phyloP scores from a whole-genome alignment of 2,113 vertebrate genomes.

The Willisornis vidua region DNA sequence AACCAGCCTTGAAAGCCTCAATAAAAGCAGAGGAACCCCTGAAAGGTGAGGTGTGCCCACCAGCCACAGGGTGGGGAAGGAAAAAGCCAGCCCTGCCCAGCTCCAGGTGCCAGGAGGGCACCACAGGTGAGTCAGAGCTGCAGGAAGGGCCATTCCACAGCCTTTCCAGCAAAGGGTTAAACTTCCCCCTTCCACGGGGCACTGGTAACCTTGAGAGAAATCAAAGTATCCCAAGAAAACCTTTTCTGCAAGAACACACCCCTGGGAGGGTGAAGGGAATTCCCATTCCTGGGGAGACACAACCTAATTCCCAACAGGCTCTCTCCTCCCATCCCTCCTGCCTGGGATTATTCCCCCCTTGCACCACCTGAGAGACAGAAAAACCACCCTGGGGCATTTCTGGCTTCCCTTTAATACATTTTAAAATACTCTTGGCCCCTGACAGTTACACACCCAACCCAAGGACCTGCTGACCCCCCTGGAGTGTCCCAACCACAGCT shows the following conservation, averaged over 20 bases:
- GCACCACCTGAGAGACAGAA: background rate
- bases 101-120: background rate
- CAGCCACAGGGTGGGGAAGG: rapidly evolving
- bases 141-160: background rate
- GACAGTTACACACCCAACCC: background rate
- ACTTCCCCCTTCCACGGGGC: background rate
- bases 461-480: background rate
- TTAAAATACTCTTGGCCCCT: background rate
- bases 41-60: background rate
- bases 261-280: background rate
- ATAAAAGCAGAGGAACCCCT: rapidly evolving
- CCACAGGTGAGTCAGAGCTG: background rate
- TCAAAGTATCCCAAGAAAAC: background rate
- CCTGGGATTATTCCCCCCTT: background rate
- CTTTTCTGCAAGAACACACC: background rate
- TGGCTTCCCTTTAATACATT: background rate
- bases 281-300: background rate
- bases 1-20: rapidly evolving
- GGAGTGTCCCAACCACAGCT: background rate
- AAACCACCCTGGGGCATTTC: background rate
- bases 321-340: background rate
- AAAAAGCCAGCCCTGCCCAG: background rate
- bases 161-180: background rate
- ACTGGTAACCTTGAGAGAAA: background rate
- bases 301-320: background rate